phyloP scores from a whole-genome alignment of 2,888 invertebrate genomes.

The Asteroscopus sphinx region DNA sequence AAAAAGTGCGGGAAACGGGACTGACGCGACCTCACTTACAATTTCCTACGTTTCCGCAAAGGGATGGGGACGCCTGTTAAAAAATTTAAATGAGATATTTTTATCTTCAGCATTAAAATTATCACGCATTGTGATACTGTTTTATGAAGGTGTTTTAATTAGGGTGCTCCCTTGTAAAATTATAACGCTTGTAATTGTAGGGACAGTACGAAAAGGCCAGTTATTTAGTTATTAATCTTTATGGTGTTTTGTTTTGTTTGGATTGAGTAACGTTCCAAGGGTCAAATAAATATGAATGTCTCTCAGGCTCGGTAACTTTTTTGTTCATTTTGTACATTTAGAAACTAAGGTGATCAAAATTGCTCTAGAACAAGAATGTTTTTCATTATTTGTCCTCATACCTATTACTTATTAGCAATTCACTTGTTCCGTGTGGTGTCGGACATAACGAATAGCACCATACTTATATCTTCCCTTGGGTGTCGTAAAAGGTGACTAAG shows the following conservation, averaged over 20 bases:
- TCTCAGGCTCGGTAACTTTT: background rate
- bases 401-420: too few species aligned
- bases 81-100: conserved; percentile 55
- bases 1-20: conserved; percentile 45
- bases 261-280: background rate
- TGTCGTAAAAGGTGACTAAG: too few species aligned
- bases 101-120: conserved; percentile 54
- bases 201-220: conserved; percentile 12
- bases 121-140: conserved; percentile 50
- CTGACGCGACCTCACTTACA: conserved; percentile 50
- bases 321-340: too few species aligned
- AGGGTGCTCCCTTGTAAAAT: conserved; percentile 39
- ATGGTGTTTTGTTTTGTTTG: conserved; percentile 19
- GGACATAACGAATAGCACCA: too few species aligned
- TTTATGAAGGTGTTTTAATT: conserved; percentile 50
- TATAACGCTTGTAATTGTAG: conserved; percentile 28
- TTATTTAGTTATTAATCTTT: conserved; percentile 26
- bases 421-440: too few species aligned
- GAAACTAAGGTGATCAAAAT: too few species aligned
- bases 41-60: conserved; percentile 47
- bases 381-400: too few species aligned
- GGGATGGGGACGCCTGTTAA: conserved; percentile 32
- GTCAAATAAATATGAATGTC: background rate
- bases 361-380: too few species aligned
- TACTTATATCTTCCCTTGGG: too few species aligned